Conservation (phyloP, 1,140 invertebrate species). For the Microplitis demolitor region DNA sequence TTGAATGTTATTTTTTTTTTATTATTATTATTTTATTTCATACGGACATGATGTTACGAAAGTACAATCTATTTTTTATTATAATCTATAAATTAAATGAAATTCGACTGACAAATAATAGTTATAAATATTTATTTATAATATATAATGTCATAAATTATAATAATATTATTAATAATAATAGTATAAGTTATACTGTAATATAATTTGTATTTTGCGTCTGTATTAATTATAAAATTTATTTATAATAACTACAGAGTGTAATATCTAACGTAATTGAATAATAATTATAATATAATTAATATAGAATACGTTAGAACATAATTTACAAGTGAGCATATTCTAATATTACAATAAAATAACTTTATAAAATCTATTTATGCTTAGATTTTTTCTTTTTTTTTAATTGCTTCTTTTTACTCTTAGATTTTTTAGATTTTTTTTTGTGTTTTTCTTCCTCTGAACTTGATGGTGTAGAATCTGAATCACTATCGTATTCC, state of each 20-base stretch:
- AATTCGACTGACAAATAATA: background rate
- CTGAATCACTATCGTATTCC: conserved; percentile 53
- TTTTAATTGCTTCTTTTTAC: conserved; percentile 60
- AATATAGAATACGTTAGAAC: background rate
- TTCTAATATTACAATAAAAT: background rate
- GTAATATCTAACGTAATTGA: background rate
- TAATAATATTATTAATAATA: conserved; percentile 22
- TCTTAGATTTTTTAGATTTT: conserved; percentile 58
- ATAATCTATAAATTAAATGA: too few species aligned
- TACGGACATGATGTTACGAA: too few species aligned
- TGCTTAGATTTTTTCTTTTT: conserved; percentile 65
- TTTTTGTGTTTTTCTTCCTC: conserved; percentile 62
- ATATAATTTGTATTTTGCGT: conserved; percentile 8
- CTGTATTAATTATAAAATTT: conserved; percentile 23
- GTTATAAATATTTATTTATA: background rate
- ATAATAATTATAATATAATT: background rate
- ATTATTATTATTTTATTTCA: background rate
- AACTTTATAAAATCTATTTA: conserved; percentile 51
- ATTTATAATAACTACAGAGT: conserved; percentile 2
- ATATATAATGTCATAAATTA: background rate
- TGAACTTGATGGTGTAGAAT: conserved; percentile 57
- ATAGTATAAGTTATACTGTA: conserved; percentile 17
- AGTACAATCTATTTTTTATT: too few species aligned
- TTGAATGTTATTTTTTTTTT: conserved; percentile 10
- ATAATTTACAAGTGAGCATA: conserved; percentile 9